Evolutionary conservation across 2,797 vertebrate species (phyloP).

Genomic region (Syncerus caffer): DNA sequence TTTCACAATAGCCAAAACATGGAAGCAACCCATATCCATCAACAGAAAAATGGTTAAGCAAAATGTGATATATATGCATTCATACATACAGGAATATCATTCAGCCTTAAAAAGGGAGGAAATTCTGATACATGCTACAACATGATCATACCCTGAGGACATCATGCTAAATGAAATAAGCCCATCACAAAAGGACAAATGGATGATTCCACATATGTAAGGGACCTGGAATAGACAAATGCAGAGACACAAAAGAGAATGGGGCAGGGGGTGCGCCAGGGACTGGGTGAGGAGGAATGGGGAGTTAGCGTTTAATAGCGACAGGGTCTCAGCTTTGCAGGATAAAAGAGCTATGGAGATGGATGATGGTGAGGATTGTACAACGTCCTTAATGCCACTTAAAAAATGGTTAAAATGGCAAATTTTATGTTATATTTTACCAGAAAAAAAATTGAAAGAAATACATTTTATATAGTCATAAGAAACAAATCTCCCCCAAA

Average conservation of each 20-base stretch:
- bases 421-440: neutral
- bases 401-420: neutral
- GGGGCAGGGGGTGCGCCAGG: neutral
- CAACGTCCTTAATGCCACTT: neutral
- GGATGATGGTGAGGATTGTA: neutral
- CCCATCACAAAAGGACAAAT: neutral
- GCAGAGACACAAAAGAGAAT: neutral
- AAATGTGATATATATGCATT: neutral
- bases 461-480: neutral
- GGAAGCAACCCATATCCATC: neutral
- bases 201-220: neutral
- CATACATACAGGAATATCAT: too few relatives aligned
- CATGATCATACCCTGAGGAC: neutral
- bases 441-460: neutral
- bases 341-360: neutral
- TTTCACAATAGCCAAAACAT: neutral
- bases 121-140: neutral
- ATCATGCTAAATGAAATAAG: neutral
- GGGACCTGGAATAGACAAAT: neutral
- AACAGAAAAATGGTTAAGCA: neutral
- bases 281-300: neutral
- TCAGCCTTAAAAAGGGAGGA: neutral
- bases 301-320: neutral
- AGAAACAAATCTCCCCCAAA: neutral
- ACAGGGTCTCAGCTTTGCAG: neutral